Conservation (phyloP, 2,797 vertebrate genomes). For the Neomorphus geoffroyi region DNA sequence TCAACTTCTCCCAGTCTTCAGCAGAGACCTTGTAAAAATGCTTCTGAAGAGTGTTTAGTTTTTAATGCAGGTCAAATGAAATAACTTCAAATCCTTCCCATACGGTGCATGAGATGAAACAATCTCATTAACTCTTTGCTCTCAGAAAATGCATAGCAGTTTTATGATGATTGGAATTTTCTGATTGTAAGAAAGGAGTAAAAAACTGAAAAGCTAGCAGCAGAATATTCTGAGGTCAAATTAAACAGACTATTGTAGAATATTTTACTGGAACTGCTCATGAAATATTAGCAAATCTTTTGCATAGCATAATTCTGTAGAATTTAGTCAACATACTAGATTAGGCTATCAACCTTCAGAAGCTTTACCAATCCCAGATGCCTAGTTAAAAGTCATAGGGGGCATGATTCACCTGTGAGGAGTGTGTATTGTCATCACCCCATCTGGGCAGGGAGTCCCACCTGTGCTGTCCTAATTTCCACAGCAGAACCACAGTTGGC, state of each 20-base stretch:
- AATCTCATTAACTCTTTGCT: background rate
- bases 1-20: background rate
- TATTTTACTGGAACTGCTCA: background rate
- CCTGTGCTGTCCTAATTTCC: slow-evolving; percentile 48
- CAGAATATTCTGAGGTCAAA: background rate
- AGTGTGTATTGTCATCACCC: background rate
- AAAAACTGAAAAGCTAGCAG: background rate
- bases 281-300: background rate
- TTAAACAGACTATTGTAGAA: background rate
- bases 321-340: background rate
- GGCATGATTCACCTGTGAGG: slow-evolving; percentile 45
- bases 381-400: slow-evolving; percentile 17
- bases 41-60: background rate
- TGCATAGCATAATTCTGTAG: background rate
- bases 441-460: slow-evolving; percentile 38
- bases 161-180: background rate
- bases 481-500: background rate
- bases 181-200: background rate
- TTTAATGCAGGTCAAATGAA: background rate
- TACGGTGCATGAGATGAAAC: background rate
- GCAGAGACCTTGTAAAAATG: background rate
- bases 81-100: background rate
- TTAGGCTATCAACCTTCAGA: background rate
- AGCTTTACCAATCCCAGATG: background rate
- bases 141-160: background rate